Percentiles rank a stretch among this genome's conserved stretches.
Evolutionary conservation across 2,797 vertebrate species (phyloP).

Genomic region (Lacerta agilis): DNA sequence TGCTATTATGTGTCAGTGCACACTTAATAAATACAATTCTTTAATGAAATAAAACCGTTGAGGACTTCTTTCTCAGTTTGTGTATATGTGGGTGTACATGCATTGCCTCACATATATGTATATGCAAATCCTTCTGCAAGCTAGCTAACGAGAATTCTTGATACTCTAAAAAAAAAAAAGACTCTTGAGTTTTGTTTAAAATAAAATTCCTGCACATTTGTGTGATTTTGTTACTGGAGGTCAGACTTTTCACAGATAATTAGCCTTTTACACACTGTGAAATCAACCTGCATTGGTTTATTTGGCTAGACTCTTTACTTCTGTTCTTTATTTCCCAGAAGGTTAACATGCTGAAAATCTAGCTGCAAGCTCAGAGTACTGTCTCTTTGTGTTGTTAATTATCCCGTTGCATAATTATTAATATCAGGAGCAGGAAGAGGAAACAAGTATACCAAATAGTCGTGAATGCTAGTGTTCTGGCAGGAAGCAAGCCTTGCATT

Average conservation of each 20-base stretch:
- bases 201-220: conserved; percentile 81
- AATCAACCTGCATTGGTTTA: conserved; percentile 87
- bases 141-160: conserved; percentile 68
- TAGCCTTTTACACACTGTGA: conserved; percentile 86
- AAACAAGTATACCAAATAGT: conserved; percentile 85
- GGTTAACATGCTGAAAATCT: conserved; percentile 84
- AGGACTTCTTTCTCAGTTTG: neutral
- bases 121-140: conserved; percentile 56
- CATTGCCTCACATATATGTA: conserved; percentile 46
- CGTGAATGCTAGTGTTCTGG: conserved; percentile 82
- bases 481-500: conserved; percentile 84
- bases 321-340: conserved; percentile 87
- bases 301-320: conserved; percentile 85
- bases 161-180: conserved; percentile 62
- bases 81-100: conserved; percentile 29
- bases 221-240: conserved; percentile 83
- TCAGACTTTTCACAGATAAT: conserved; percentile 88
- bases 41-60: neutral
- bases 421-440: conserved; percentile 86
- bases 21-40: conserved; percentile 16
- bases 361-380: conserved; percentile 84
- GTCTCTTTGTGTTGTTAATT: conserved; percentile 88
- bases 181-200: conserved; percentile 83
- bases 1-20: conserved; percentile 49
- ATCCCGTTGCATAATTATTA: conserved; percentile 90